Evolutionary conservation across 1,140 invertebrate species (phyloP), one percentile per base, ranked within the genome.

Genomic region (Ceratosolen fusciceps): DNA sequence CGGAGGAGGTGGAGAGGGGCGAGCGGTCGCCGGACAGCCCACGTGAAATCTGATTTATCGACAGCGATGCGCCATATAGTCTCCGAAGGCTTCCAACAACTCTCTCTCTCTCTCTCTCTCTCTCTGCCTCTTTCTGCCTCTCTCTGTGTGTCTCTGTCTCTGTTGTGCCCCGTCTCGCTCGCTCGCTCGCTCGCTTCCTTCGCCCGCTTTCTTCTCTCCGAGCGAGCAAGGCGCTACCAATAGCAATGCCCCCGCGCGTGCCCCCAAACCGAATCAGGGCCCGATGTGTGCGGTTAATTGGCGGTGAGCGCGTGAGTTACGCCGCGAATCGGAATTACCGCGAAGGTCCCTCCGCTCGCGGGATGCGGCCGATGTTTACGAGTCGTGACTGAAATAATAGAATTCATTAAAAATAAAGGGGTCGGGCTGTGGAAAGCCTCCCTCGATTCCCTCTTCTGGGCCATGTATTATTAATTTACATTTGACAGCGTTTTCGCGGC

Each of bases 261-360:
- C n/a, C n/a, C n/a, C n/a, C n/a, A n/a, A n/a, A n/a, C n/a, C n/a
- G n/a, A n/a, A n/a, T n/a, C n/a, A n/a, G n/a, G n/a, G n/a, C n/a
- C n/a, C n/a, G n/a, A n/a, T n/a, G n/a, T n/a, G n/a, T n/a, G 47
- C 49, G 65, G 54, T 52, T 82, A 82, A 80, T 82, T 80, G 81
- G 71, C 67, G 81, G 71, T 58, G 67, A 29, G 24, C 67, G 74
- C 68, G 34, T 68, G 68, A 70, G 77, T 77, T 79, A 68, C 49
- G 39, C 47, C 39, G 39, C 47, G 58, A 58, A 79, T 81, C 71
- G 60, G 39, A 74, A 56, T 54, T 54, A 74, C 62, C 39, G 70
- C 19, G 16, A 16, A 24, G 31, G 34, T 60, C 26, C 16, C 29
- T 65, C 34, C 31, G 31, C 31, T 19, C 14, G 31, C 19, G 31